Percentiles rank a stretch among this genome's conserved stretches.
phyloP scores from a whole-genome alignment of 2,888 invertebrate genomes.

The Listrodromus nycthemerus region DNA sequence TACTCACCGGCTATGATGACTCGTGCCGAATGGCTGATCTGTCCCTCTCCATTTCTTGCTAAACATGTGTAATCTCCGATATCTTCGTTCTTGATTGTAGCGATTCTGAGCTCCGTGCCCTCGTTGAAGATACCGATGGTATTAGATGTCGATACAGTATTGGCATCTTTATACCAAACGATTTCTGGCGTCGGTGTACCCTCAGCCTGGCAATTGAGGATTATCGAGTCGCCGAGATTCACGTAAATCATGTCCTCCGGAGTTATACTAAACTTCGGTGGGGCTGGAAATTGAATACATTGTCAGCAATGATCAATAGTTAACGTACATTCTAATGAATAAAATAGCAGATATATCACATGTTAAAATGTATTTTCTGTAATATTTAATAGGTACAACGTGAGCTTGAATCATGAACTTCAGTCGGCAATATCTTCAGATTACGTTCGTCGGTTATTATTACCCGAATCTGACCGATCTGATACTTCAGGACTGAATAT shows the following conservation, averaged over 20 bases:
- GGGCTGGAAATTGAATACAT: conserved; percentile 86
- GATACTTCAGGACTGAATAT: too few species aligned
- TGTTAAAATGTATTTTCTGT: too few species aligned
- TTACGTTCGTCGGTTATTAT: too few species aligned
- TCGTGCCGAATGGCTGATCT: conserved; percentile 97
- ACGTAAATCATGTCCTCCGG: conserved; percentile 98
- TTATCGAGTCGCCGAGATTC: conserved; percentile 97
- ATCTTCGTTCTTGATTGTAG: conserved; percentile 96
- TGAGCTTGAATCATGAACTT: too few species aligned
- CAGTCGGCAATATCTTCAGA: too few species aligned
- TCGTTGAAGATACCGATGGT: conserved; percentile 97
- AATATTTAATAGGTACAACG: too few species aligned
- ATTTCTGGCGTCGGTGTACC: conserved; percentile 98
- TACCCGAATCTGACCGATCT: too few species aligned
- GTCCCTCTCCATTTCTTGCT: conserved; percentile 97
- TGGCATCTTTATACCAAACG: conserved; percentile 98
- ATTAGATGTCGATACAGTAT: conserved; percentile 94
- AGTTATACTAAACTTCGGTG: conserved; percentile 97
- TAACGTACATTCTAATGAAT: too few species aligned
- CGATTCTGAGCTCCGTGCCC: conserved; percentile 96
- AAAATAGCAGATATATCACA: too few species aligned
- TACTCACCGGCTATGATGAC: conserved; percentile 95
- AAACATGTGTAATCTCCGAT: conserved; percentile 99
- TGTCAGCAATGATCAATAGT: conserved; percentile 13
- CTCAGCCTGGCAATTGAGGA: conserved; percentile 98